A percentile compares a stretch with the other conserved stretches of the same genome.
These are phyloP conservation scores for Alauda arvensis DNA, from an alignment of 2,797 vertebrate genomes.

Conservation along the genomic window DNA sequence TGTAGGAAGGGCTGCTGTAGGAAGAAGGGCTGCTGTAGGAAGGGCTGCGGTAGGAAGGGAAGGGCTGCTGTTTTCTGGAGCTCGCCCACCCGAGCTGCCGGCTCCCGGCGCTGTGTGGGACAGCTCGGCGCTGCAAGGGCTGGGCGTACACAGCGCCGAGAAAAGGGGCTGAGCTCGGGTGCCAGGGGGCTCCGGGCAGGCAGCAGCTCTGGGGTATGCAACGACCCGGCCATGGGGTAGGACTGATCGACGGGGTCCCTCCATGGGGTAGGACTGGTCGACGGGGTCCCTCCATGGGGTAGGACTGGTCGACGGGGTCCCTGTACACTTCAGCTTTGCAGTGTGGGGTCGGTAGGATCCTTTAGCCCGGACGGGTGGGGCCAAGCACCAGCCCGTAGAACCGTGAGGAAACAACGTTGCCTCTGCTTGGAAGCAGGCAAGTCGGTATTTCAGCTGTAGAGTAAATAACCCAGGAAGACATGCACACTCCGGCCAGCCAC, in stretches of 20 bases:
- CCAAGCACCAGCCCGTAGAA: not conserved
- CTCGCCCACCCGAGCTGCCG: not conserved
- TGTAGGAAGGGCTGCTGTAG: not conserved
- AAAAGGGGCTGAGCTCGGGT: not conserved
- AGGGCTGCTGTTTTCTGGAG: accelerated
- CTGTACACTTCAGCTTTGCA: not conserved
- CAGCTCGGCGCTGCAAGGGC: accelerated
- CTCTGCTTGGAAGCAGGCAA: not conserved
- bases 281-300: not conserved
- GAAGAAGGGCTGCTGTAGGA: not conserved
- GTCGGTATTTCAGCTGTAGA: not conserved
- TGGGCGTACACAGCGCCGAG: accelerated
- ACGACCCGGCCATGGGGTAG: not conserved
- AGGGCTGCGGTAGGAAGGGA: not conserved
- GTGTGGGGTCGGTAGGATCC: not conserved
- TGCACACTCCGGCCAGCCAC: not conserved
- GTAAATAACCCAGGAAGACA: not conserved
- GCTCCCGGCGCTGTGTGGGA: not conserved
- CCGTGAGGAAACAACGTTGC: not conserved
- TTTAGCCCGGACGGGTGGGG: not conserved
- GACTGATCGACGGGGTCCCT: not conserved
- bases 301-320: too few species aligned
- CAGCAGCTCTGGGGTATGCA: not conserved
- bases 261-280: not conserved
- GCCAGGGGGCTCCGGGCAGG: not conserved